Base-by-base conservation (phyloP, 1,140 invertebrate species). In the Hyles vespertilio region DNA sequence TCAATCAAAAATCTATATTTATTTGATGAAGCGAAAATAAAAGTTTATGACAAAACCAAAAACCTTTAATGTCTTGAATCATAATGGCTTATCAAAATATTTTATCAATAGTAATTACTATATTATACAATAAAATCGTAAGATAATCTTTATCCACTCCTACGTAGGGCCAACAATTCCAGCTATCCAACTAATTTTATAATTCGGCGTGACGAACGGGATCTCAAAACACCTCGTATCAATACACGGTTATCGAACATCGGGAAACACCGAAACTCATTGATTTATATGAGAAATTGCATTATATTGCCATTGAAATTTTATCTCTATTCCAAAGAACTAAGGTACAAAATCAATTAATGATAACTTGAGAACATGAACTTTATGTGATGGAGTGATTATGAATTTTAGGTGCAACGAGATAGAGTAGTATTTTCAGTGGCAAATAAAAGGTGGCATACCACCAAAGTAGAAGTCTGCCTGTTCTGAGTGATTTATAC, bases 381-480 rank as follows among this genome's bases (percentile, higher is more conserved):
- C 58, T 12, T 10, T 46, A 11, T 34, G 2, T n/a, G 1, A 6
- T 11, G 51, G 54, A 12, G 12, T 11, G 7, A 62, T 45, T 66
- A 70, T 67, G 32, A 46, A 12, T 5, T 53, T 51, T 67, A 51
- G 8, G 0, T 0, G 0, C 0, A 2, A 3, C 9, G 6, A 3
- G 0, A 40, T 74, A 77, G 56, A 44, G 58, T 53, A 61, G 40
- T 11, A 11, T 65, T 70, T 75, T 63, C 12, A 32, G 9, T 62
- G 55, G 1, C n/a, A 10, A 3, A 6, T 5, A 12, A 47, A 36
- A 49, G 36, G 67, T 69, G 59, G 56, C 63, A 70, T 86, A 67
- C 83, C 83, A 86, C 83, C 83, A 72, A 86, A 86, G 83, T 79
- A 71, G 83, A 82, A 44, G 79, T 77, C 77, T 75, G 78, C 79